Conservation (phyloP, 2,113 vertebrate genomes). For the Eulacestoma nigropectus region DNA sequence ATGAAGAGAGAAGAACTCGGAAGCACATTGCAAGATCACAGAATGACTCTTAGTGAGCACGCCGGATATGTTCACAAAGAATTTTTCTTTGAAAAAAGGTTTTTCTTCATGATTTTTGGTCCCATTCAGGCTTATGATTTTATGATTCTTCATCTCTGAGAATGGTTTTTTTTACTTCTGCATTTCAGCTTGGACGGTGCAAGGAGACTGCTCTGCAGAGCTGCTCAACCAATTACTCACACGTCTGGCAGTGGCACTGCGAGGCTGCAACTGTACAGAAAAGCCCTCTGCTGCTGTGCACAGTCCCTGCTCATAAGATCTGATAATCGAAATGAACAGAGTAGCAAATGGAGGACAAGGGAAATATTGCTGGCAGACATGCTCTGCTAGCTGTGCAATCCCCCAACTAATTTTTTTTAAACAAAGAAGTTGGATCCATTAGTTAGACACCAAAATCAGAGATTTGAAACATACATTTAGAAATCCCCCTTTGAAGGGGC, state of each 20-base stretch:
- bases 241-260: constrained; percentile 23
- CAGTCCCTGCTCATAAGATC: constrained; percentile 18
- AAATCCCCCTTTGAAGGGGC: not conserved
- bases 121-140: not conserved
- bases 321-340: constrained; percentile 9
- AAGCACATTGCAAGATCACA: not conserved
- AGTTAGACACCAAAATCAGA: not conserved
- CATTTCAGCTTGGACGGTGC: not conserved
- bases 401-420: not conserved
- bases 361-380: not conserved
- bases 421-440: not conserved
- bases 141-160: not conserved
- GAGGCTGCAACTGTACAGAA: constrained; percentile 31
- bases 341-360: constrained; percentile 14
- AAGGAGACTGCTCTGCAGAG: constrained; percentile 53
- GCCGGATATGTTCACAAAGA: not conserved
- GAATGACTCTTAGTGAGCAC: not conserved
- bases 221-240: constrained; percentile 48
- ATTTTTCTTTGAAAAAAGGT: not conserved
- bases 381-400: not conserved
- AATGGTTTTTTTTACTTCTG: not conserved
- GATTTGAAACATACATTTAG: not conserved
- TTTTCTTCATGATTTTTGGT: not conserved
- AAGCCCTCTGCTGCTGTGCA: constrained; percentile 49
- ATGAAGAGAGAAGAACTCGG: constrained; percentile 8